A percentile compares a stretch with the other conserved stretches of the same genome.
Conservation (phyloP, 2,113 vertebrate genomes). For the Aegotheles bennettii region DNA sequence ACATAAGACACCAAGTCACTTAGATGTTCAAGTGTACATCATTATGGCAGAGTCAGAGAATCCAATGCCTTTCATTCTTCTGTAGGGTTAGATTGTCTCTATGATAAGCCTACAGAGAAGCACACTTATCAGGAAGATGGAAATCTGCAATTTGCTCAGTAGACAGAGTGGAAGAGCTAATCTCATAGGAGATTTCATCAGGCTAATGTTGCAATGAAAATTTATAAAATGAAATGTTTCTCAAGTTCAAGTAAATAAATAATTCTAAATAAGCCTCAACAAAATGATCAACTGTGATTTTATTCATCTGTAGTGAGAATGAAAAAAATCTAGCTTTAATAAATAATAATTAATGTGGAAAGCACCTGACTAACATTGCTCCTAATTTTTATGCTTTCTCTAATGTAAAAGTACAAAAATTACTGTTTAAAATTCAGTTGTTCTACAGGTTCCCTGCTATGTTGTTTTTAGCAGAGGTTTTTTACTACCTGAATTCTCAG, state of each 20-base stretch:
- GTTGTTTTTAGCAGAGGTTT: neutral
- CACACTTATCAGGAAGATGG: neutral
- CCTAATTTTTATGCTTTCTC: neutral
- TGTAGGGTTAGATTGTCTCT: neutral
- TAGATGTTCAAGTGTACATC: neutral
- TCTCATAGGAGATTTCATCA: neutral
- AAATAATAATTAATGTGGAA: neutral
- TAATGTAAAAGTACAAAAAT: neutral
- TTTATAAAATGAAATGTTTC: neutral
- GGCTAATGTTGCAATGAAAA: neutral
- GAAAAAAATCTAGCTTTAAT: neutral
- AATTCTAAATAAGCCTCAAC: neutral
- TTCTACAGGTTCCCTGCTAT: neutral
- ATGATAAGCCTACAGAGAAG: neutral
- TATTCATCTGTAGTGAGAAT: neutral
- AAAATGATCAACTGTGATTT: neutral
- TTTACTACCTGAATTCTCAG: neutral
- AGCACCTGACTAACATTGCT: neutral
- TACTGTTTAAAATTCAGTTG: neutral
- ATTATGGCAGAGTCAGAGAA: neutral
- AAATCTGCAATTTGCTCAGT: neutral
- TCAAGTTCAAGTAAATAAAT: neutral
- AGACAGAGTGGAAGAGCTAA: neutral
- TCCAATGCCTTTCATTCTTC: neutral
- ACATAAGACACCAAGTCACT: neutral